phyloP scores from a whole-genome alignment of 2,888 invertebrate genomes.

The Clitarchus hookeri region DNA sequence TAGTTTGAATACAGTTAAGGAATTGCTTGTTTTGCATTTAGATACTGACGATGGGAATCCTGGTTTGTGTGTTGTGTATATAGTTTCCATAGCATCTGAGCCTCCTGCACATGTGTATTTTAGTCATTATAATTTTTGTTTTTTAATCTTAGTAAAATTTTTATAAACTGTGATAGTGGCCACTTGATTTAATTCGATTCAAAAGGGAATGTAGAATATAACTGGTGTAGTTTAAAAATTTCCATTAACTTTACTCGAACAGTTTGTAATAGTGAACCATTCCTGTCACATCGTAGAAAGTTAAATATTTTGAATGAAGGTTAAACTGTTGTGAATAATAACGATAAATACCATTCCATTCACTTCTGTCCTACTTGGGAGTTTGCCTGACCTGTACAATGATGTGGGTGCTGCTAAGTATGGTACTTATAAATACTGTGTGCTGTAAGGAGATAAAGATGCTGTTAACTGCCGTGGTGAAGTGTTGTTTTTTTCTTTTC shows the following conservation, averaged over 20 bases:
- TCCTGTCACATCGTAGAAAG: no score
- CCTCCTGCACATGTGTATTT: no score
- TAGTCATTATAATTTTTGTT: no score
- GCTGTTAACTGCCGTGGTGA: conserved; percentile 9
- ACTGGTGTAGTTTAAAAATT: background rate
- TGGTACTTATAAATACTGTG: background rate
- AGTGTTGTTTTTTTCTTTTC: background rate
- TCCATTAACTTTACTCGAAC: background rate
- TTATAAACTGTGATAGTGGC: no score
- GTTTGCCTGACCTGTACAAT: background rate
- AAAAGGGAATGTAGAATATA: background rate
- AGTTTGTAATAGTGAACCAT: no score
- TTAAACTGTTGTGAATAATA: background rate
- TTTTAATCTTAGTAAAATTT: no score
- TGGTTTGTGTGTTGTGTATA: no score
- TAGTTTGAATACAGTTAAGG: background rate
- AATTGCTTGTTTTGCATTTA: background rate
- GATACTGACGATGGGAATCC: no score
- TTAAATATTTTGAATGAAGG: no score
- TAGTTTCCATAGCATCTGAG: no score
- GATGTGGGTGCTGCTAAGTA: background rate
- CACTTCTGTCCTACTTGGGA: background rate
- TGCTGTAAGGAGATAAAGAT: background rate
- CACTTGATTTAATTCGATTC: no score
- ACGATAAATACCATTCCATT: background rate